Conservation (phyloP, 2,888 invertebrate genomes). For the Embidobia sp. region DNA sequence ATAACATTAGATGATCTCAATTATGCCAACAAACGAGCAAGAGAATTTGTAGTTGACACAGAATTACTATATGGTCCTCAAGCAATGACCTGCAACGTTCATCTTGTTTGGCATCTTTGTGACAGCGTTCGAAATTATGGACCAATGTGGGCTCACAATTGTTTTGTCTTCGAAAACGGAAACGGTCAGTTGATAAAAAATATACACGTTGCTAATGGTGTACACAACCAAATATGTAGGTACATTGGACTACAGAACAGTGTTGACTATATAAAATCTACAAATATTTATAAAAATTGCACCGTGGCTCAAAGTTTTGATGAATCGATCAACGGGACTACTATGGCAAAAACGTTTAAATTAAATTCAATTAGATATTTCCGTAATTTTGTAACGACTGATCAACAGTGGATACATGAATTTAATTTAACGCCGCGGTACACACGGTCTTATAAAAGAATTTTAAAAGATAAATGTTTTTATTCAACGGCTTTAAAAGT, state of each 20-base stretch:
- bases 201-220: constrained; percentile 11
- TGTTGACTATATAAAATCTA: constrained; percentile 4
- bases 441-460: too few species aligned
- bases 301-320: too few species aligned
- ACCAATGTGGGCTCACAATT: constrained; percentile 14
- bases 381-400: too few species aligned
- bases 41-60: constrained; percentile 6
- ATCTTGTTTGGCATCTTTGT: constrained; percentile 3
- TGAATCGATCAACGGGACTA: too few species aligned
- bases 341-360: too few species aligned
- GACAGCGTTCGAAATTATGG: constrained; percentile 16
- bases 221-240: constrained; percentile 14
- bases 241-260: constrained; percentile 7
- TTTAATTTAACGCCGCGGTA: too few species aligned
- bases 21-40: not conserved
- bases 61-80: constrained; percentile 1
- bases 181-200: constrained; percentile 2
- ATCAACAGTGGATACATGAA: too few species aligned
- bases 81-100: constrained; percentile 16
- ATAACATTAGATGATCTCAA: constrained; percentile 7
- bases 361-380: too few species aligned
- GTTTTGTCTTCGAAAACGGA: constrained; percentile 14
- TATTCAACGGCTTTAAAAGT: too few species aligned
- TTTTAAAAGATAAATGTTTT: too few species aligned
- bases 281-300: too few species aligned